Evolutionary conservation across 2,888 invertebrate genomes (phyloP).

Genomic region (Nebria brevicollis): DNA sequence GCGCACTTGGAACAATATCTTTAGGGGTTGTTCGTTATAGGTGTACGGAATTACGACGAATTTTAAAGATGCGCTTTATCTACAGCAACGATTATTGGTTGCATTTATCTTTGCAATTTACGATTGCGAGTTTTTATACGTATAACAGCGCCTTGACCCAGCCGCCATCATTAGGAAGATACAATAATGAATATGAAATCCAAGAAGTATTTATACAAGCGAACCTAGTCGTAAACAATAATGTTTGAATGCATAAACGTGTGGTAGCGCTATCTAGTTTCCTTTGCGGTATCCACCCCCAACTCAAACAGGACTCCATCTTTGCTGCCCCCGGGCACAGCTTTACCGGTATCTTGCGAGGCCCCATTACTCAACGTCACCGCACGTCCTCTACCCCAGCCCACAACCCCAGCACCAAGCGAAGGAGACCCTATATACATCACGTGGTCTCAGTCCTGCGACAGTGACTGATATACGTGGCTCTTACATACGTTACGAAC

Average conservation of each 20-base stretch:
- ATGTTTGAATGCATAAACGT: slow-evolving; percentile 13
- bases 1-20: slow-evolving; percentile 37
- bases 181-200: slow-evolving; percentile 35
- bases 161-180: too few relatives aligned
- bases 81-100: slow-evolving; percentile 13
- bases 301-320: slow-evolving; percentile 18
- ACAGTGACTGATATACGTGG: slow-evolving; percentile 42
- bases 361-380: slow-evolving; percentile 27
- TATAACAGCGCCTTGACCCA: not conserved
- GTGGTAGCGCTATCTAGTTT: not conserved
- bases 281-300: slow-evolving; percentile 16
- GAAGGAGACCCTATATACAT: slow-evolving; percentile 31
- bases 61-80: slow-evolving; percentile 39
- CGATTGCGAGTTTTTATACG: not conserved
- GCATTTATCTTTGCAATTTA: not conserved
- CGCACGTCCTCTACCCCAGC: slow-evolving; percentile 2
- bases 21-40: slow-evolving; percentile 25
- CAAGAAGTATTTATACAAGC: slow-evolving; percentile 2
- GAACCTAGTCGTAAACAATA: slow-evolving; percentile 29
- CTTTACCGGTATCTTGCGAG: slow-evolving; percentile 28
- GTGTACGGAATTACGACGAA: slow-evolving; percentile 28
- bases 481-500: slow-evolving; percentile 4
- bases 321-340: slow-evolving; percentile 26
- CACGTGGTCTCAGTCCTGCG: slow-evolving; percentile 40
- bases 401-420: slow-evolving; percentile 19